Percentiles rank a stretch among this genome's conserved stretches.
These are phyloP conservation scores for Phrynosoma platyrhinos DNA, from an alignment of 2,113 vertebrate species.

Conservation along the genomic window DNA sequence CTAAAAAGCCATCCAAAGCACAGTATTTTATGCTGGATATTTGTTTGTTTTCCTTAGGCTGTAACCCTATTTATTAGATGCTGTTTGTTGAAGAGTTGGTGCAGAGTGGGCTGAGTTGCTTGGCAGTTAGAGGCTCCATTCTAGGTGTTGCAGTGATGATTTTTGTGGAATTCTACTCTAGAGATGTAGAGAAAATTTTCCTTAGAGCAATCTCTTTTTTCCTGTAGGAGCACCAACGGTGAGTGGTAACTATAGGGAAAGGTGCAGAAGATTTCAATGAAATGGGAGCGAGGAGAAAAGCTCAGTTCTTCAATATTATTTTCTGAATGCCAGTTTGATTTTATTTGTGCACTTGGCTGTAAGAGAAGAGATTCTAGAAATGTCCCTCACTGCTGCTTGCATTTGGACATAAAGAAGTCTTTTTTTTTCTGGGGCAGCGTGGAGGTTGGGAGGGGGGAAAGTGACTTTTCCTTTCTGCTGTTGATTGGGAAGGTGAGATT, in stretches of 20 bases:
- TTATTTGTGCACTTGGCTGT: neutral
- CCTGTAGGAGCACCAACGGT: neutral
- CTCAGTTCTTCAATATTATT: neutral
- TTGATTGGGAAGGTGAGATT: slow-evolving; percentile 7
- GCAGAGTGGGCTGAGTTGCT: neutral
- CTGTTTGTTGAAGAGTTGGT: neutral
- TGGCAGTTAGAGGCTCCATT: neutral
- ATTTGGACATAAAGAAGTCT: neutral
- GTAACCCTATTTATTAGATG: neutral
- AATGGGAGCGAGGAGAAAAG: neutral
- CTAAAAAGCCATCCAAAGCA: neutral
- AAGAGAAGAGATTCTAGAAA: neutral
- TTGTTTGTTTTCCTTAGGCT: no score
- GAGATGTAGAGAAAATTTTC: neutral
- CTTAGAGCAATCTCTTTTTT: neutral
- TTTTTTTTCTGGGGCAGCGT: neutral
- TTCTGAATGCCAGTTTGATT: neutral
- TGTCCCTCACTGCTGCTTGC: neutral
- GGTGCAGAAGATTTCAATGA: neutral
- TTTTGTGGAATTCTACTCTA: neutral
- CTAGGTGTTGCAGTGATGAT: neutral
- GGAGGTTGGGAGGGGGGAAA: no score
- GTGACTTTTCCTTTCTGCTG: neutral
- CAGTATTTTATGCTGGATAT: neutral
- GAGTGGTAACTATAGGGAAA: neutral